These are phyloP conservation scores for Cataglyphis hispanica DNA, from an alignment of 1,140 invertebrate species.

Conservation along the genomic window DNA sequence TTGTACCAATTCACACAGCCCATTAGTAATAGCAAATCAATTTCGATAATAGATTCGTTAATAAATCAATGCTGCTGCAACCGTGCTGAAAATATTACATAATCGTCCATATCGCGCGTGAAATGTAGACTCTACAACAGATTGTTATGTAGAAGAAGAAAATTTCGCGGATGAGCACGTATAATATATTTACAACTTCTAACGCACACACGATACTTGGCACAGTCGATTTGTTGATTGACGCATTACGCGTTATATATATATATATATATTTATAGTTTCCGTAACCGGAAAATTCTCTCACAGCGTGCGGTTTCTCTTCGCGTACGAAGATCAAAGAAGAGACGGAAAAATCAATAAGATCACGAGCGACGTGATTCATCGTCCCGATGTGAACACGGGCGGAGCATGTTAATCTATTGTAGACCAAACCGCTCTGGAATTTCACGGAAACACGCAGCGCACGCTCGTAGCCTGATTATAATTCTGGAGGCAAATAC, in stretches of 20 bases:
- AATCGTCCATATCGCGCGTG: slow-evolving; percentile 19
- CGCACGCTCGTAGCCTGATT: slow-evolving; percentile 64
- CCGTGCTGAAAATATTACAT: slow-evolving; percentile 15
- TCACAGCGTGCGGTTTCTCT: neutral
- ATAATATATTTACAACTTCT: neutral
- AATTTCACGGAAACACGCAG: slow-evolving; percentile 72
- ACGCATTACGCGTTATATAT: neutral
- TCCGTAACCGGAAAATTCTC: neutral
- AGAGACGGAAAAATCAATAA: slow-evolving; percentile 42
- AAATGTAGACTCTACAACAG: neutral
- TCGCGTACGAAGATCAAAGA: neutral
- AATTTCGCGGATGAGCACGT: neutral
- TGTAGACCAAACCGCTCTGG: slow-evolving; percentile 60
- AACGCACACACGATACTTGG: neutral
- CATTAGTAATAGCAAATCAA: slow-evolving; percentile 61
- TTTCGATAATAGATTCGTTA: slow-evolving; percentile 59
- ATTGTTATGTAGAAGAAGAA: neutral
- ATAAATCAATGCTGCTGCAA: slow-evolving; percentile 44
- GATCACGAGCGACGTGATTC: slow-evolving; percentile 42
- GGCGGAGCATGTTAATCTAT: slow-evolving; percentile 65
- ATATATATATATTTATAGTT: neutral
- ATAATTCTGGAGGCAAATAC: slow-evolving; percentile 77
- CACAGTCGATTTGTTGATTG: neutral
- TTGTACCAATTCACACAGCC: slow-evolving; percentile 56
- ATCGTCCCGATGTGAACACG: slow-evolving; percentile 28